phyloP scores from a whole-genome alignment of 2,888 invertebrate genomes.

The Scaptomyza parva region DNA sequence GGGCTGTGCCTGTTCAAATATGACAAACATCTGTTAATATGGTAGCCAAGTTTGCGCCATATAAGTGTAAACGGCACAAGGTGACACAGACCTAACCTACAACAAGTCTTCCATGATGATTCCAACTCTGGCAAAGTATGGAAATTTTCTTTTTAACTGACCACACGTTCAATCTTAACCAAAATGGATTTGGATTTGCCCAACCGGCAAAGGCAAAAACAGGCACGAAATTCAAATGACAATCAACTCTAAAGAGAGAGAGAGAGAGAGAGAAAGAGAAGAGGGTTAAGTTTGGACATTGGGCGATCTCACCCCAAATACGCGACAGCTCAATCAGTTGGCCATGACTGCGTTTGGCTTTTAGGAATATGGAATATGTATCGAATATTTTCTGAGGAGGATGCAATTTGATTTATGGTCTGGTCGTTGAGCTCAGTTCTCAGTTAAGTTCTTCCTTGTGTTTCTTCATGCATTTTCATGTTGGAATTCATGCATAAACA shows the following conservation, averaged over 20 bases:
- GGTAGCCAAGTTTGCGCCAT: slow-evolving; percentile 55
- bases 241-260: slow-evolving; percentile 38
- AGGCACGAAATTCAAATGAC: slow-evolving; percentile 64
- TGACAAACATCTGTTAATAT: slow-evolving; percentile 54
- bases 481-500: slow-evolving; percentile 78
- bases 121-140: slow-evolving; percentile 23
- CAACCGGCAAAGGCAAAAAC: slow-evolving; percentile 51
- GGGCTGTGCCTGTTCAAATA: slow-evolving; percentile 49
- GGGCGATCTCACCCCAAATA: slow-evolving; percentile 77
- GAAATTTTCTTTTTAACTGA: slow-evolving; percentile 53
- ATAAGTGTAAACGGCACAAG: slow-evolving; percentile 43
- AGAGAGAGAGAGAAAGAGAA: slow-evolving; percentile 13
- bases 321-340: slow-evolving; percentile 79
- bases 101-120: background rate
- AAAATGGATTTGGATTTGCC: slow-evolving; percentile 42
- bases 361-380: slow-evolving; percentile 15
- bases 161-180: slow-evolving; percentile 36
- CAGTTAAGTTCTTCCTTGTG: slow-evolving; percentile 71
- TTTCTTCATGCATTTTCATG: slow-evolving; percentile 66
- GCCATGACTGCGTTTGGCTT: slow-evolving; percentile 72
- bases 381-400: background rate
- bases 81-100: slow-evolving; percentile 38
- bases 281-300: slow-evolving; percentile 68
- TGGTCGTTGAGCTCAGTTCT: slow-evolving; percentile 64
- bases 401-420: slow-evolving; percentile 74